Conservation (phyloP, 2,797 vertebrate genomes). For the Chrysocyon brachyurus region DNA sequence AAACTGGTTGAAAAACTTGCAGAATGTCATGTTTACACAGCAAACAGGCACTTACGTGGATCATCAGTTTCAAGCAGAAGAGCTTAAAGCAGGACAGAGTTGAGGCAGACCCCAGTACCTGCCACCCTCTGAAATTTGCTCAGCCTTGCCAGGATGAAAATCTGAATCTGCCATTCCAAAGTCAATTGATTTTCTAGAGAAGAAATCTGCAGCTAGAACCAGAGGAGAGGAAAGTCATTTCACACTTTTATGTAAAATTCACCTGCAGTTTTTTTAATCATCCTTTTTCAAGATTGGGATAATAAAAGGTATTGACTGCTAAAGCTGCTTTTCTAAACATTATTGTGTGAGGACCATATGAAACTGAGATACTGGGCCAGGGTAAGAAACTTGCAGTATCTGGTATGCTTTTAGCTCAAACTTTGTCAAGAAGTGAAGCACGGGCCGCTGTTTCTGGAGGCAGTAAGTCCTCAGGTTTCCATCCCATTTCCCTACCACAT, state of each 20-base stretch:
- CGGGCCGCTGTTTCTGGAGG: background rate
- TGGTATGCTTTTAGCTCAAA: background rate
- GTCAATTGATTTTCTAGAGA: background rate
- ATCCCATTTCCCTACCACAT: constrained; percentile 26
- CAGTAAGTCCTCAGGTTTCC: constrained; percentile 26
- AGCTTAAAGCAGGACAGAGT: background rate
- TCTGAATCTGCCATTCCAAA: background rate
- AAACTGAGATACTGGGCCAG: background rate
- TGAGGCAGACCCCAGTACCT: background rate
- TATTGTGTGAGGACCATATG: background rate
- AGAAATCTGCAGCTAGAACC: background rate
- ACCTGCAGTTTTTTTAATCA: background rate
- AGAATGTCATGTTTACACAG: background rate
- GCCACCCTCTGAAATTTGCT: background rate
- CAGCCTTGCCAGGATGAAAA: background rate
- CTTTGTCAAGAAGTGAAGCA: background rate
- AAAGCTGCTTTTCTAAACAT: background rate
- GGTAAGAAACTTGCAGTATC: background rate
- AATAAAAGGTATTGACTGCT: background rate
- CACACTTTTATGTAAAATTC: background rate
- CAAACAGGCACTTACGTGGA: background rate
- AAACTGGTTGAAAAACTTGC: background rate
- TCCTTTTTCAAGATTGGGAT: background rate
- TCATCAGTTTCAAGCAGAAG: background rate
- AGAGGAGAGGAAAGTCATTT: background rate